phyloP scores from a whole-genome alignment of 1,140 invertebrate genomes.

The Drosophila nebulosa region DNA sequence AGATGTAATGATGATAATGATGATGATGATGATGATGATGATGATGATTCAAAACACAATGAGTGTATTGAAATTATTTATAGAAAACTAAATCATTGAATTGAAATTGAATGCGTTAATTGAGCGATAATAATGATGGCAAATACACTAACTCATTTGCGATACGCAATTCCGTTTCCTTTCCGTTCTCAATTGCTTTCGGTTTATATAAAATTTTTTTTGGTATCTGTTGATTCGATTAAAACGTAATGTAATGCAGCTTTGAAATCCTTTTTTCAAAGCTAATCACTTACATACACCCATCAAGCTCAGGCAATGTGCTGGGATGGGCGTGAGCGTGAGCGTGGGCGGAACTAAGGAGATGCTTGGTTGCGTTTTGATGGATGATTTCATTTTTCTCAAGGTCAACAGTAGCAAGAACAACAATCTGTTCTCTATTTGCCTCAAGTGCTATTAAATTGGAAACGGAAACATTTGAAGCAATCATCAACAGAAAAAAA shows the following conservation, averaged over 20 bases:
- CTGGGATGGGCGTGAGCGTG: background rate
- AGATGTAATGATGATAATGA: too few species aligned
- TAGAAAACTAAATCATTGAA: background rate
- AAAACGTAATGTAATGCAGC: background rate
- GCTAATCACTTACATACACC: background rate
- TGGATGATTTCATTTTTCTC: background rate
- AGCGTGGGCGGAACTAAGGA: background rate
- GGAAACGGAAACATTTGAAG: conserved; percentile 29
- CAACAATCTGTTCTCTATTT: background rate
- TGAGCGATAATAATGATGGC: background rate
- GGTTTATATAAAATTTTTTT: too few species aligned
- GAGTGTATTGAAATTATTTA: background rate
- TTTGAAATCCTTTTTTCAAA: background rate
- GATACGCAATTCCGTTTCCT: background rate
- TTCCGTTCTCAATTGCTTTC: too few species aligned
- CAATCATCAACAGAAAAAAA: background rate
- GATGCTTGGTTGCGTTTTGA: background rate
- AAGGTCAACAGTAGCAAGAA: background rate
- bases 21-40: too few species aligned
- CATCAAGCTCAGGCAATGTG: background rate
- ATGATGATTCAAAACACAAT: background rate
- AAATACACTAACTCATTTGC: background rate
- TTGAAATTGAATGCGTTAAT: background rate
- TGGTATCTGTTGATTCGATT: background rate
- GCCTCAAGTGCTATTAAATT: conserved; percentile 12